These are phyloP conservation scores for Epinephelus awoara DNA, from an alignment of 2,797 vertebrate species.

Conservation along the genomic window DNA sequence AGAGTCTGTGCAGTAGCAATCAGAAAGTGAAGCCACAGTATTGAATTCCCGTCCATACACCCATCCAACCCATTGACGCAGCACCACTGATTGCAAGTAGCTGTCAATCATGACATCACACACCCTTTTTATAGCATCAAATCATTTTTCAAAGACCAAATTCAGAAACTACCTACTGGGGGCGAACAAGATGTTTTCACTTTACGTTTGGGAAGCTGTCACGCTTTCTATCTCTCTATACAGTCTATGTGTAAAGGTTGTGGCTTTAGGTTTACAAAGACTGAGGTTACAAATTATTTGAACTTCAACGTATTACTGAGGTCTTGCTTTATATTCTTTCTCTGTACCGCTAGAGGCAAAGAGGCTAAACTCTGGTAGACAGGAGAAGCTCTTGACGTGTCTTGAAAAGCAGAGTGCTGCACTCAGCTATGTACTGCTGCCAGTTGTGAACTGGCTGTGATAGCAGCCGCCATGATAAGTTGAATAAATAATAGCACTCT, in stretches of 20 bases:
- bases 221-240: too few species aligned
- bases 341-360: not conserved
- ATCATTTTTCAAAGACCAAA: too few species aligned
- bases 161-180: too few species aligned
- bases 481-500: slow-evolving; percentile 58
- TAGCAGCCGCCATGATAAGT: slow-evolving; percentile 28
- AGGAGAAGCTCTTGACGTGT: slow-evolving; percentile 22
- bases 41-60: too few species aligned
- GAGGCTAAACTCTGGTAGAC: slow-evolving; percentile 8
- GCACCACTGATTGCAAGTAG: too few species aligned
- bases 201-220: too few species aligned
- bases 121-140: too few species aligned
- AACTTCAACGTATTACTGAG: not conserved
- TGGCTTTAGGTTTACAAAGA: not conserved
- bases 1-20: too few species aligned
- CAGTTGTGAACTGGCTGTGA: slow-evolving; percentile 44
- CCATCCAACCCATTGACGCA: too few species aligned
- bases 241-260: not conserved
- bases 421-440: slow-evolving; percentile 22
- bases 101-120: too few species aligned
- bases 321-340: slow-evolving; percentile 6
- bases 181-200: too few species aligned
- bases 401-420: slow-evolving; percentile 18
- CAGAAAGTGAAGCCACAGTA: too few species aligned
- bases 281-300: not conserved